Percentiles rank a stretch among this genome's conserved stretches.
These are phyloP conservation scores for Nyctibius grandis DNA, from an alignment of 2,797 vertebrate genomes.

Conservation along the genomic window DNA sequence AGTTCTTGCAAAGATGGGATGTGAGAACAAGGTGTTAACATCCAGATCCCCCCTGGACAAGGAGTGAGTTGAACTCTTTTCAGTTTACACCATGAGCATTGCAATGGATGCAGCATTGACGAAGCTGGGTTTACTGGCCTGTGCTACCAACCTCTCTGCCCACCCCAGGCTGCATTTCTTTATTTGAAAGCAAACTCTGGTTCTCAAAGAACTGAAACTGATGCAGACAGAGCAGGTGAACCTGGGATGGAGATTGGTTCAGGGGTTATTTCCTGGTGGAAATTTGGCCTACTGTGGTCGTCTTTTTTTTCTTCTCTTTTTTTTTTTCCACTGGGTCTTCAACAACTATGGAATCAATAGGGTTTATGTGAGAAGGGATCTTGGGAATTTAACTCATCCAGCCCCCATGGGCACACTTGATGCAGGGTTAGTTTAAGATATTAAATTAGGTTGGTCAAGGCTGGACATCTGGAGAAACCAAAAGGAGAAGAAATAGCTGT, in stretches of 20 bases:
- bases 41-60: not conserved
- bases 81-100: not conserved
- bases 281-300: rapidly evolving
- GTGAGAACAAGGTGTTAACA: not conserved
- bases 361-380: not conserved
- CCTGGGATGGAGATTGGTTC: not conserved
- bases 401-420: rapidly evolving
- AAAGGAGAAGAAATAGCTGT: not conserved
- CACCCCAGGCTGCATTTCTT: not conserved
- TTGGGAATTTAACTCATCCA: not conserved
- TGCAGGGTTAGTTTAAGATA: not conserved
- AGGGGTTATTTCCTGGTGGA: not conserved
- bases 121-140: not conserved
- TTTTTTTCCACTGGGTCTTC: not conserved
- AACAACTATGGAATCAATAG: not conserved
- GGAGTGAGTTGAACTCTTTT: not conserved
- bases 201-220: not conserved
- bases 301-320: not conserved
- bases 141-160: not conserved
- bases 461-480: not conserved
- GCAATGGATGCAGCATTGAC: not conserved
- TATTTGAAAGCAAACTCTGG: not conserved
- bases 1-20: not conserved
- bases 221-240: not conserved
- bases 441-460: not conserved